A percentile compares a stretch with the other conserved stretches of the same genome.
Conservation (phyloP, 2,888 invertebrate genomes). For the Drosophila mimetica region DNA sequence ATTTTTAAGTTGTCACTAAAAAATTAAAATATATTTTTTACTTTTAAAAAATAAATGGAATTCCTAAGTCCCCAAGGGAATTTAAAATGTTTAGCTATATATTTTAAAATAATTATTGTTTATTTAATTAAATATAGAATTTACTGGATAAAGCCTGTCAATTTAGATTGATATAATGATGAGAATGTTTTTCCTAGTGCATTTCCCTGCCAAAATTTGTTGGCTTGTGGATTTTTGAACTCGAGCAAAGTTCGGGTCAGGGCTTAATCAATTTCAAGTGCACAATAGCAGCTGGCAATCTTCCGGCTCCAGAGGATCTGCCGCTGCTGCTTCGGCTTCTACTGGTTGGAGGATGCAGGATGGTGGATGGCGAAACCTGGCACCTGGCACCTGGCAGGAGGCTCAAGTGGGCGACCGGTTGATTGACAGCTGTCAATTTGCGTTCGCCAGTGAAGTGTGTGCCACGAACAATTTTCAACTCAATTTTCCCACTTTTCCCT, state of each 20-base stretch:
- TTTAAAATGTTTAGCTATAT: too few species aligned
- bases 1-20: too few species aligned
- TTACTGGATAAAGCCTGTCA: too few species aligned
- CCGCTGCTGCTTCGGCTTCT: neutral
- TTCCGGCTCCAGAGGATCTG: constrained; percentile 4
- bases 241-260: neutral
- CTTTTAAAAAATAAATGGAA: too few species aligned
- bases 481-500: constrained; percentile 19
- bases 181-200: neutral
- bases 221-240: neutral
- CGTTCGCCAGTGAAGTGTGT: constrained; percentile 48
- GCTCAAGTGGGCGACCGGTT: constrained; percentile 30
- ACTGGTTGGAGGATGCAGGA: neutral
- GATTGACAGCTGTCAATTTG: constrained; percentile 74
- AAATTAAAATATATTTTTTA: too few species aligned
- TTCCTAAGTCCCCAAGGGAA: too few species aligned
- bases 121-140: too few species aligned
- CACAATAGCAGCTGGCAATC: constrained; percentile 39
- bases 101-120: too few species aligned
- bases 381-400: constrained; percentile 19
- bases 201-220: too few species aligned
- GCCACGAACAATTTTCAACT: constrained; percentile 35
- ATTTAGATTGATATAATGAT: too few species aligned
- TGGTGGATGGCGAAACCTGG: neutral
- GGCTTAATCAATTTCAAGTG: constrained; percentile 69